Evolutionary conservation across 2,797 vertebrate genomes (phyloP).

Genomic region (Melanogrammus aeglefinus): DNA sequence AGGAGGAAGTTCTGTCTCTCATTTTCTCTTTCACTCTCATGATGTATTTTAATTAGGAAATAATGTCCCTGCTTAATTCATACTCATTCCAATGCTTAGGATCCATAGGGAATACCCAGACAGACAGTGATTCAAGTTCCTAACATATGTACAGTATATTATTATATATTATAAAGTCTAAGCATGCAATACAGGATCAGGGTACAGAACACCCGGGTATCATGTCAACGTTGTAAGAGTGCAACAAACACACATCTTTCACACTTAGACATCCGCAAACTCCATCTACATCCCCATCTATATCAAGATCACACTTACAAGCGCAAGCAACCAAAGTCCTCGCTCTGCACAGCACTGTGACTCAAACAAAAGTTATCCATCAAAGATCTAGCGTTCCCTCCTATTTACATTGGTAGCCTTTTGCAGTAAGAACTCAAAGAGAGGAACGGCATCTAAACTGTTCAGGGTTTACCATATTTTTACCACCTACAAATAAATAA

Average conservation of each 20-base stretch:
- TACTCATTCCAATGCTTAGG: no score
- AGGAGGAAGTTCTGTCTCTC: background rate
- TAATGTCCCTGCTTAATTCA: background rate
- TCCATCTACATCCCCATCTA: background rate
- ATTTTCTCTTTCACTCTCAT: slow-evolving; percentile 1
- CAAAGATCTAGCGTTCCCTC: background rate
- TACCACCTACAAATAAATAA: no score
- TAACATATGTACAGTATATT: no score
- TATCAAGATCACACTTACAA: background rate
- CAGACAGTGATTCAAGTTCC: background rate
- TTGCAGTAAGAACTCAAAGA: background rate
- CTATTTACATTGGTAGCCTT: no score
- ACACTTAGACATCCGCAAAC: background rate
- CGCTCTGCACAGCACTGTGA: no score
- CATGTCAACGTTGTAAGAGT: no score
- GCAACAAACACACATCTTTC: background rate
- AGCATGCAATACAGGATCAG: no score
- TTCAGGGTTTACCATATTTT: no score
- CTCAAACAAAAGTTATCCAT: no score
- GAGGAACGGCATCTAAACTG: background rate
- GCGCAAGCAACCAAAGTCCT: background rate
- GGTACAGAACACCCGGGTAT: no score
- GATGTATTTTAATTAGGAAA: background rate
- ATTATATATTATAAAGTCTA: no score
- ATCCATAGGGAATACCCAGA: background rate